Evolutionary conservation across 1,140 invertebrate species (phyloP).

Genomic region (Cepaea nemoralis): DNA sequence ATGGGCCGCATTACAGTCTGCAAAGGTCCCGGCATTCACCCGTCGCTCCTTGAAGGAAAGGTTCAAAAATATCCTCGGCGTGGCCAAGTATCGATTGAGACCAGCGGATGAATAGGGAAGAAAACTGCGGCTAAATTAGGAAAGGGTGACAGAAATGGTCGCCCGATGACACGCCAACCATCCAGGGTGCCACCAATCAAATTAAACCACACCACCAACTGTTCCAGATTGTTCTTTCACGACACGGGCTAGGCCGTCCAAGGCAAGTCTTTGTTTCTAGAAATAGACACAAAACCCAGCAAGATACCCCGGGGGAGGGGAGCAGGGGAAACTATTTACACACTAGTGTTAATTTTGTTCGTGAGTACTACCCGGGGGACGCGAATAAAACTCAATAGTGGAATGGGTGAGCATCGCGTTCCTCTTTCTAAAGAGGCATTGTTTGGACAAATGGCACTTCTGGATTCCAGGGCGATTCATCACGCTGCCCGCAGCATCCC

Average conservation of each 20-base stretch:
- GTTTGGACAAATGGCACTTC: too few species aligned
- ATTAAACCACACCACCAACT: conserved; percentile 15
- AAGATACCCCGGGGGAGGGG: not conserved
- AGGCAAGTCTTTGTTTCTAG: not conserved
- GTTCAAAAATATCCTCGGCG: not conserved
- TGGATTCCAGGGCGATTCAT: too few species aligned
- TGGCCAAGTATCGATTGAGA: not conserved
- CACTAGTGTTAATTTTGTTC: not conserved
- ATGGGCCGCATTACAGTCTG: not conserved
- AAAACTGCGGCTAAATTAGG: not conserved
- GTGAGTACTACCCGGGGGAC: not conserved
- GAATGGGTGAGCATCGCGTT: too few species aligned
- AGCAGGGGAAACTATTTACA: not conserved
- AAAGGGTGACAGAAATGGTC: not conserved
- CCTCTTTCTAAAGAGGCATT: too few species aligned
- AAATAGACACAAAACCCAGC: not conserved
- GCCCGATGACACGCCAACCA: not conserved
- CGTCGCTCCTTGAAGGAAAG: not conserved
- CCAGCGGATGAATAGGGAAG: not conserved
- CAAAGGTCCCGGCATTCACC: not conserved
- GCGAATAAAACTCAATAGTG: too few species aligned
- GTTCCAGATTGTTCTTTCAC: not conserved
- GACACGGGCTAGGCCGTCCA: not conserved
- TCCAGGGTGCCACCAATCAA: not conserved
- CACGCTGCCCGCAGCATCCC: too few species aligned